Evolutionary conservation across 2,888 invertebrate species (phyloP), one percentile per base, ranked within the genome.

Genomic region (Horisme vitalbata): DNA sequence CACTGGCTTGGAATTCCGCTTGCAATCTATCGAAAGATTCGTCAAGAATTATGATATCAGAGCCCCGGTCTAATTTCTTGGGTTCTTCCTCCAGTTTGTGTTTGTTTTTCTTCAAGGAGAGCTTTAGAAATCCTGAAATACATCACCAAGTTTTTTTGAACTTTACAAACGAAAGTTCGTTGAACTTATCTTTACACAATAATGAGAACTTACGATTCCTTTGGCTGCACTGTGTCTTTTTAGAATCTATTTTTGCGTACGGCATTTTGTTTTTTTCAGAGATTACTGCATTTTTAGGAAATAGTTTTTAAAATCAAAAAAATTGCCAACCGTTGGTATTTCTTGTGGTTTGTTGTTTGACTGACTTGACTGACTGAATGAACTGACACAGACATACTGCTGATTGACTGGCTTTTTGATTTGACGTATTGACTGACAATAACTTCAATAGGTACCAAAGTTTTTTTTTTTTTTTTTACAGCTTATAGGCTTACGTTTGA

Each of bases 21-120:
- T 63, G 71, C 26, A 83, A 52, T 63, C 61, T 71, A 46, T 87
- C 88, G 58, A 82, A 83, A 7, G 87, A 82, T 41, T 88, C 87
- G 59, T 89, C 87, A 45, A 88, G 60, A 48, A 83, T 54, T 21
- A 83, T 73, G 10, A 85, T 64, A 61, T 84, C 84, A 0, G 82
- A 75, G 57, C 72, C 79, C 15, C 67, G 65, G 36, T 78, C 73
- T 1, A 38, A 15, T 58, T 75, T 77, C 39, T 63, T 71, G 1
- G 39, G 35, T 27, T 73, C 69, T 32, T 71, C 60, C 15, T 63
- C 62, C 4, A 52, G 38, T 59, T 73, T 74, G n/a, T 54, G 13
- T 28, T 60, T 74, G 33, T 78, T 83, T 72, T 85, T 89, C 72
- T 81, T 88, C 39, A 88, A 41, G 3, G 86, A 81, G 21, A 89